phyloP scores from a whole-genome alignment of 1,140 invertebrate genomes.

The Drosophila baimaii region DNA sequence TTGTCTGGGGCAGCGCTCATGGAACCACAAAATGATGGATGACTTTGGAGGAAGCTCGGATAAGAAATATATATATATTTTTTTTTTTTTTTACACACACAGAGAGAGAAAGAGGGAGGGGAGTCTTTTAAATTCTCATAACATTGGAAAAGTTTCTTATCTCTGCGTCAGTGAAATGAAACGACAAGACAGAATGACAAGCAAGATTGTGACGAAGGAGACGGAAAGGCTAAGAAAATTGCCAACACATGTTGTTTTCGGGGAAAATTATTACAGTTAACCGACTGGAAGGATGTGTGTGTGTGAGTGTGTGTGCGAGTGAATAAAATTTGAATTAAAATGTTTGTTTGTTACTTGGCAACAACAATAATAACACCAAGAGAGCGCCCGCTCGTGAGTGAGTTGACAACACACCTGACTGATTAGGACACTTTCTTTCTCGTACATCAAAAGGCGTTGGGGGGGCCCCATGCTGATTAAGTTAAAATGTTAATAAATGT shows the following conservation, averaged over 20 bases:
- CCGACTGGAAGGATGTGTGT: slow-evolving; percentile 30
- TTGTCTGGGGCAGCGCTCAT: slow-evolving; percentile 15
- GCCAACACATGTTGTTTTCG: slow-evolving; percentile 28
- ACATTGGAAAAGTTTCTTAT: slow-evolving; percentile 32
- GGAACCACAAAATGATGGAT: slow-evolving; percentile 44
- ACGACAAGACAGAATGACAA: slow-evolving; percentile 30
- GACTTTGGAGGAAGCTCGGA: slow-evolving; percentile 31
- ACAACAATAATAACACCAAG: slow-evolving; percentile 22
- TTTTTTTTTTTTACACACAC: not conserved
- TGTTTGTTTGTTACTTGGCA: slow-evolving; percentile 31
- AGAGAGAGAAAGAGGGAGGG: not conserved
- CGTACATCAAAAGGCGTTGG: slow-evolving; percentile 43
- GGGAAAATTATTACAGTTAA: slow-evolving; percentile 43
- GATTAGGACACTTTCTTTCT: slow-evolving; percentile 29
- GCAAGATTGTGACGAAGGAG: slow-evolving; percentile 10
- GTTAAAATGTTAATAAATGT: slow-evolving; percentile 77
- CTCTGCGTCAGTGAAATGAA: slow-evolving; percentile 59
- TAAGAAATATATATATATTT: not conserved
- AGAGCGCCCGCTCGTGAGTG: not conserved
- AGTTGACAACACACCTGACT: slow-evolving; percentile 44
- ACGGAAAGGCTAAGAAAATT: slow-evolving; percentile 15
- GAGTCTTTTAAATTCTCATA: slow-evolving; percentile 3
- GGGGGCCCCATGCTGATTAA: slow-evolving; percentile 58
- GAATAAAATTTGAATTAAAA: slow-evolving; percentile 64
- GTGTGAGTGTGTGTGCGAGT: slow-evolving; percentile 4